phyloP scores from a whole-genome alignment of 2,888 invertebrate genomes.

The Andrena chrysosceles region DNA sequence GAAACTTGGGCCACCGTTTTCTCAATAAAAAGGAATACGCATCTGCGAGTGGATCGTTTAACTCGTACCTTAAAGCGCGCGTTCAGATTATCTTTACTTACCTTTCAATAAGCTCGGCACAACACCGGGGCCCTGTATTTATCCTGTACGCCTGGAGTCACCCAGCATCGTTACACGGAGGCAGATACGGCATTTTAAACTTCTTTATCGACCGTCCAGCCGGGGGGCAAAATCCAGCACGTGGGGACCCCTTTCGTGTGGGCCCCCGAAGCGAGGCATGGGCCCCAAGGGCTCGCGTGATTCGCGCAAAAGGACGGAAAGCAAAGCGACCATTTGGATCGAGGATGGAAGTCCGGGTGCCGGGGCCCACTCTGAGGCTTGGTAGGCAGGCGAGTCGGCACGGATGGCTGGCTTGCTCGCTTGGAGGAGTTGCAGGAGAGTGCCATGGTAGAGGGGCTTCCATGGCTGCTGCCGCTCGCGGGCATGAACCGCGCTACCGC shows the following conservation, averaged over 20 bases:
- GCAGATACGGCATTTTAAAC: constrained; percentile 17
- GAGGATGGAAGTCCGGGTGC: constrained; percentile 55
- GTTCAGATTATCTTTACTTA: constrained; percentile 2
- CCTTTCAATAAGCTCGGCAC: constrained; percentile 29
- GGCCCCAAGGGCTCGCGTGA: constrained; percentile 57
- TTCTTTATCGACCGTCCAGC: constrained; percentile 64
- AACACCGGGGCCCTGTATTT: background rate
- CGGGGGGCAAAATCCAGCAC: constrained; percentile 57
- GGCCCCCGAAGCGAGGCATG: constrained; percentile 44
- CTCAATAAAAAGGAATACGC: background rate
- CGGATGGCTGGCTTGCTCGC: constrained; percentile 67
- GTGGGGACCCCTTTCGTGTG: constrained; percentile 65
- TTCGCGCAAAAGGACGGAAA: constrained; percentile 62
- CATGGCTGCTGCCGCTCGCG: constrained; percentile 72
- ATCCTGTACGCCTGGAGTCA: constrained; percentile 1
- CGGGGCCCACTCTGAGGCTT: constrained; percentile 59
- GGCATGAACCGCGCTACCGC: constrained; percentile 77
- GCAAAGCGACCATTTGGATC: constrained; percentile 65
- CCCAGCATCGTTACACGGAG: constrained; percentile 3
- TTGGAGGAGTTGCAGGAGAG: constrained; percentile 66
- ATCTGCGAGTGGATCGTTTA: background rate
- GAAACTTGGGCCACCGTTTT: constrained; percentile 85
- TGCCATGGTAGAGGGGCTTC: constrained; percentile 69
- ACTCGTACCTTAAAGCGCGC: constrained; percentile 3
- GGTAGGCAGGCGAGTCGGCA: constrained; percentile 68